Evolutionary conservation across 2,113 vertebrate species (phyloP).

Genomic region (Desmodus rotundus): DNA sequence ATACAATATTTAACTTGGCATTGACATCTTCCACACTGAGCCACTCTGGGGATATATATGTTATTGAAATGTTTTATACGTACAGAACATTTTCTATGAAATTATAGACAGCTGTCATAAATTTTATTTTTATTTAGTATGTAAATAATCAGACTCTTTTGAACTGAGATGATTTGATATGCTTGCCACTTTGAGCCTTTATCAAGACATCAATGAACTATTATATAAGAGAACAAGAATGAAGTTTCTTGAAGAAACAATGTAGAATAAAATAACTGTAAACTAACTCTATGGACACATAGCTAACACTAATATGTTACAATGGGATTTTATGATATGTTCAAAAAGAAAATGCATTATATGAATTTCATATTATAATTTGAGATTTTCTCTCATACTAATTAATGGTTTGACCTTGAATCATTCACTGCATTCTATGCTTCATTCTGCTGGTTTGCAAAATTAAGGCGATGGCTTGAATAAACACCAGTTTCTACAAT

Average conservation of each 20-base stretch:
- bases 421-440: neutral
- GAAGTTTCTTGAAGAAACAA: neutral
- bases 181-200: neutral
- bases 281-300: neutral
- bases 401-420: neutral
- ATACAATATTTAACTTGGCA: neutral
- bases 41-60: neutral
- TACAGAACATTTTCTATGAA: conserved; percentile 71
- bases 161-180: neutral
- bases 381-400: neutral
- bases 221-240: neutral
- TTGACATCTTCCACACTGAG: neutral
- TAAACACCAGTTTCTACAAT: neutral
- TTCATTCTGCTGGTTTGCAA: neutral
- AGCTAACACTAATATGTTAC: neutral
- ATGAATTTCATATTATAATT: neutral
- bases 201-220: neutral
- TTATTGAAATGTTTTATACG: conserved; percentile 56
- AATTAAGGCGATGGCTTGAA: neutral
- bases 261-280: neutral
- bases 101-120: conserved; percentile 54
- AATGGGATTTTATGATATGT: neutral
- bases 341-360: neutral
- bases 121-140: neutral
- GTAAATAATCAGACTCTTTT: neutral